Evolutionary conservation across 2,797 vertebrate genomes (phyloP).

Genomic region (Ara ararauna): DNA sequence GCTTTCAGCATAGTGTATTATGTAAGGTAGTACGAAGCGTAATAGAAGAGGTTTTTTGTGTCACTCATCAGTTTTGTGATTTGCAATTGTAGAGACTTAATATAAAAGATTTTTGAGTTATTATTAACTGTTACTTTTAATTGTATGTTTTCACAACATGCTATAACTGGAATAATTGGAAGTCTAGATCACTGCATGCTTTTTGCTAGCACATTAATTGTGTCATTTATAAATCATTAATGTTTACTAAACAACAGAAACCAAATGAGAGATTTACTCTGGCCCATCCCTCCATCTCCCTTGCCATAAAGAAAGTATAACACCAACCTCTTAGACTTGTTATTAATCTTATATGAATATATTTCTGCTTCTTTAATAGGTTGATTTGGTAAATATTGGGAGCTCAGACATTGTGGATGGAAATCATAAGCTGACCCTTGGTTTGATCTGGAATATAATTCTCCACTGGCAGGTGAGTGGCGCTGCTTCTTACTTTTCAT

Average conservation of each 20-base stretch:
- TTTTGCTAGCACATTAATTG: constrained; percentile 32
- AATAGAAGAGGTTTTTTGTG: background rate
- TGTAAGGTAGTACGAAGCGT: background rate
- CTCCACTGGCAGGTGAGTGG: constrained; percentile 96
- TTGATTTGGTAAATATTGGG: constrained; percentile 98
- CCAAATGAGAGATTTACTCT: background rate
- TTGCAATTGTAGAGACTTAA: background rate
- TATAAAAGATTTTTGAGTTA: background rate
- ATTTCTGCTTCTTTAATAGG: constrained; percentile 76
- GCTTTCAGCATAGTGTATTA: background rate
- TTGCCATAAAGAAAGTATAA: background rate
- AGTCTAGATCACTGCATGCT: background rate
- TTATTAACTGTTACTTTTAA: background rate
- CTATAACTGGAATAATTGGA: background rate
- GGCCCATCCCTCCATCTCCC: background rate
- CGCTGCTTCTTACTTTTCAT: background rate
- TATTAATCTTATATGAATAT: background rate
- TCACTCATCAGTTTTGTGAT: background rate
- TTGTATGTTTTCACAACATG: background rate
- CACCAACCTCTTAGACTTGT: background rate
- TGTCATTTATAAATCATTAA: constrained; percentile 18
- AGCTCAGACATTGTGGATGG: constrained; percentile 98
- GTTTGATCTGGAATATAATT: constrained; percentile 99
- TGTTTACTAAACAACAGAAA: constrained; percentile 22
- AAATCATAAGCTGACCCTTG: constrained; percentile 98